Conservation (phyloP, 2,888 invertebrate species). For the Eulithis testata region DNA sequence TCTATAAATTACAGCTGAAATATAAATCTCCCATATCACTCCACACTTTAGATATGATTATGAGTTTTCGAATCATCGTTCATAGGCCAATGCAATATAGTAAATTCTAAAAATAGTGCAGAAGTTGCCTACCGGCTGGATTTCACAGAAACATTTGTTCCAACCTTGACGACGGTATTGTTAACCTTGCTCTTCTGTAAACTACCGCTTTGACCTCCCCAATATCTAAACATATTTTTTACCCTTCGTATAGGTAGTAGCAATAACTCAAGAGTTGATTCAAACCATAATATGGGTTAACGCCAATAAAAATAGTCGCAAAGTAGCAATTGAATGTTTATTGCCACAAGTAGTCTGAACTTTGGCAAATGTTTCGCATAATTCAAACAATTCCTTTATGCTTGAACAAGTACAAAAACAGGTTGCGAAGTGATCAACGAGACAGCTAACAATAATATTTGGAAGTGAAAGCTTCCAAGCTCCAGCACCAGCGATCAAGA, state of each 20-base stretch:
- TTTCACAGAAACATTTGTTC: constrained; percentile 67
- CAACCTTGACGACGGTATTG: constrained; percentile 80
- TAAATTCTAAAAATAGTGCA: constrained; percentile 50
- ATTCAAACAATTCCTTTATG: constrained; percentile 12
- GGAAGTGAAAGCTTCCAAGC: constrained; percentile 28
- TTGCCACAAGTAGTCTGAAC: constrained; percentile 3
- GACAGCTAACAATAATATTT: constrained; percentile 35
- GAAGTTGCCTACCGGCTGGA: constrained; percentile 58
- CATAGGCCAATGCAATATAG: constrained; percentile 28
- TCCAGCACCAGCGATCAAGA: constrained; percentile 48
- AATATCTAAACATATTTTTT: constrained; percentile 55
- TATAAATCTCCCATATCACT: constrained; percentile 18
- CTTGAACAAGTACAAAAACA: constrained; percentile 11
- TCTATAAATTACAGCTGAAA: constrained; percentile 23
- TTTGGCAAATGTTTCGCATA: constrained; percentile 13
- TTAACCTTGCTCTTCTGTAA: constrained; percentile 74
- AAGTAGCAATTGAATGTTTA: constrained; percentile 8
- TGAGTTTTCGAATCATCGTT: constrained; percentile 10
- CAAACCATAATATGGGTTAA: too few species aligned
- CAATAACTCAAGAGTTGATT: too few species aligned
- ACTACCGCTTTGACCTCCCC: constrained; percentile 64
- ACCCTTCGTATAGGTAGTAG: constrained; percentile 43
- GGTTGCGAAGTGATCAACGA: constrained; percentile 10
- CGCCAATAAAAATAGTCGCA: background rate
- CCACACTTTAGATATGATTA: background rate